These are phyloP conservation scores for Dicranocentrus wangi DNA, from an alignment of 2,888 invertebrate species.

Conservation along the genomic window DNA sequence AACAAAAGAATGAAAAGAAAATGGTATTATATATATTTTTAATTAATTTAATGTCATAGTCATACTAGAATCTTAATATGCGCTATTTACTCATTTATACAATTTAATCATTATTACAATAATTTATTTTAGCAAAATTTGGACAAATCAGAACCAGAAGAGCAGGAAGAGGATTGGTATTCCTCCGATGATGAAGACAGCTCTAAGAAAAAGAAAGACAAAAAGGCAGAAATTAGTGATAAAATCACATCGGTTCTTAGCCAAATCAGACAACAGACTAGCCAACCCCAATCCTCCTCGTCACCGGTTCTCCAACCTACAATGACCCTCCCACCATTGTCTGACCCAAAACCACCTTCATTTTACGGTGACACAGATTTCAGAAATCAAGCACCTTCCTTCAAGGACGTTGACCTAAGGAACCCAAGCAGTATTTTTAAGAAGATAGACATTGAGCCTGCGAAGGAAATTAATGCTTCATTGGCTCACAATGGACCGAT, in stretches of 20 bases:
- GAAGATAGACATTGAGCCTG: constrained; percentile 85
- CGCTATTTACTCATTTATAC: no score
- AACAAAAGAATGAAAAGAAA: constrained; percentile 77
- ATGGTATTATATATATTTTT: constrained; percentile 25
- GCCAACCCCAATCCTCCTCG: constrained; percentile 35
- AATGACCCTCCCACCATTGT: background rate
- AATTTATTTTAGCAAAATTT: constrained; percentile 58
- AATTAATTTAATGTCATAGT: background rate
- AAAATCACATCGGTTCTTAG: constrained; percentile 69
- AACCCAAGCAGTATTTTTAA: constrained; percentile 80
- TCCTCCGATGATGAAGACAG: constrained; percentile 62
- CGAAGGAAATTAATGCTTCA: constrained; percentile 90
- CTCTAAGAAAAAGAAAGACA: constrained; percentile 49
- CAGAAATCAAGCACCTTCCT: constrained; percentile 76
- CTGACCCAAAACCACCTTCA: constrained; percentile 25
- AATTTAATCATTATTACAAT: no score
- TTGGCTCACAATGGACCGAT: constrained; percentile 86
- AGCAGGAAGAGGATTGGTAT: constrained; percentile 69
- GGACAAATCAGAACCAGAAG: constrained; percentile 76
- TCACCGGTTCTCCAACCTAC: constrained; percentile 23
- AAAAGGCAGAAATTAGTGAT: constrained; percentile 62
- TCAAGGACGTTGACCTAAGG: constrained; percentile 83
- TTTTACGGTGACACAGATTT: constrained; percentile 80
- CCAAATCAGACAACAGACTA: constrained; percentile 65
- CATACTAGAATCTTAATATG: no score